Conservation (phyloP, 2,888 invertebrate species). For the Nomada fucata region DNA sequence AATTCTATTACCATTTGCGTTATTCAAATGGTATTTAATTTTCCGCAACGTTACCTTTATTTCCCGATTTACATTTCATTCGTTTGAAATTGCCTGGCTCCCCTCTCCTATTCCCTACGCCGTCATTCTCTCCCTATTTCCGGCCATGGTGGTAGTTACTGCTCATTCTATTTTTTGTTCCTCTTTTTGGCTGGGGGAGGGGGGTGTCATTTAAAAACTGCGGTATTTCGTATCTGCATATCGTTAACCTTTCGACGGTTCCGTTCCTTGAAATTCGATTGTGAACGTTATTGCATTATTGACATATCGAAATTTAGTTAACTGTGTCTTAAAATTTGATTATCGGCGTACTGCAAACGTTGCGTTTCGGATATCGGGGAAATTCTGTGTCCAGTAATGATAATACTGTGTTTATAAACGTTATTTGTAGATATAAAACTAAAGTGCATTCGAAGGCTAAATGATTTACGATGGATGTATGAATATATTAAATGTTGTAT, state of each 20-base stretch:
- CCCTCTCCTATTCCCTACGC: constrained; percentile 22
- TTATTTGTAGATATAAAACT: background rate
- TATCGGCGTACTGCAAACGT: constrained; percentile 18
- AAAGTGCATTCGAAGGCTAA: background rate
- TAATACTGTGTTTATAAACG: background rate
- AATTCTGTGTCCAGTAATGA: constrained; percentile 12
- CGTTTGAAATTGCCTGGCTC: constrained; percentile 76
- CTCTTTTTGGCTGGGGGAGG: constrained; percentile 28
- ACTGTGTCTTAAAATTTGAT: constrained; percentile 49
- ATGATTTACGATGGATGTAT: too few relatives aligned
- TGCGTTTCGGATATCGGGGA: background rate
- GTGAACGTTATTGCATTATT: constrained; percentile 40
- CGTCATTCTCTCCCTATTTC: background rate
- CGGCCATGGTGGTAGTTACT: constrained; percentile 36
- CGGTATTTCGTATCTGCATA: constrained; percentile 78
- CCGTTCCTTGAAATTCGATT: constrained; percentile 56
- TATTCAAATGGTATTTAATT: constrained; percentile 83
- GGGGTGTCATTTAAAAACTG: constrained; percentile 76
- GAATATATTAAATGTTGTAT: too few relatives aligned
- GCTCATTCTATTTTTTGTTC: constrained; percentile 40
- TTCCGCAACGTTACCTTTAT: constrained; percentile 82
- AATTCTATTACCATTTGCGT: constrained; percentile 79
- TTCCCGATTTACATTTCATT: constrained; percentile 82
- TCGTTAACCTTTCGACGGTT: constrained; percentile 77
- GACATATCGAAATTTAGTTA: constrained; percentile 49